Conservation (phyloP, 2,113 vertebrate genomes). For the Aptenodytes patagonicus region DNA sequence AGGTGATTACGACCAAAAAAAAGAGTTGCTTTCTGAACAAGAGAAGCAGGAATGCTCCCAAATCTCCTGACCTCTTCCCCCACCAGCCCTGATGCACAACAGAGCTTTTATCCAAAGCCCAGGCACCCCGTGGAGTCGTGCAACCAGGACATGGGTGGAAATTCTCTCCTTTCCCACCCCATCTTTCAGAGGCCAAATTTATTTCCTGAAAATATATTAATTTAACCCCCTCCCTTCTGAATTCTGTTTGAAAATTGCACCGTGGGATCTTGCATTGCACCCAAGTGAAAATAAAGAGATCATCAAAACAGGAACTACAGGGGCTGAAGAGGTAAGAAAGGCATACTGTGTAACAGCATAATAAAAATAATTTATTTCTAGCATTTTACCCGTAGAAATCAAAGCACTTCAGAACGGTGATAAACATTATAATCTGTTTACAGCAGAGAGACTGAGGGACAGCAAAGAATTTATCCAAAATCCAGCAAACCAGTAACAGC, state of each 20-base stretch:
- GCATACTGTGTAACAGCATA: background rate
- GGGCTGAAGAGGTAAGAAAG: background rate
- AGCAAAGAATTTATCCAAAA: background rate
- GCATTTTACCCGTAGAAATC: background rate
- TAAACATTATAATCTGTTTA: background rate
- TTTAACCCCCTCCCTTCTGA: background rate
- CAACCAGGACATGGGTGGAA: background rate
- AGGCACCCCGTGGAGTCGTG: fast-evolving
- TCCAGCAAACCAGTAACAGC: background rate
- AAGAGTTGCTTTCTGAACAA: background rate
- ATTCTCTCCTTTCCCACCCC: background rate
- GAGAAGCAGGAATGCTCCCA: background rate
- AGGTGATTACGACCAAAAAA: background rate
- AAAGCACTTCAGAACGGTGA: background rate
- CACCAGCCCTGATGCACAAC: background rate
- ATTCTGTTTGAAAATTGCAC: background rate
- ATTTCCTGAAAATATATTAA: background rate
- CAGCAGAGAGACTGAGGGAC: background rate
- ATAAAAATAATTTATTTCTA: background rate
- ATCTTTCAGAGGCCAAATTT: background rate
- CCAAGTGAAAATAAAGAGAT: background rate
- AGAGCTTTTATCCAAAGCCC: background rate
- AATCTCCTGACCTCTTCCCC: background rate
- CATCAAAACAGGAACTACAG: background rate
- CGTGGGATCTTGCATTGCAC: background rate